Evolutionary conservation across 2,113 vertebrate genomes (phyloP).

Genomic region (Equus quagga): DNA sequence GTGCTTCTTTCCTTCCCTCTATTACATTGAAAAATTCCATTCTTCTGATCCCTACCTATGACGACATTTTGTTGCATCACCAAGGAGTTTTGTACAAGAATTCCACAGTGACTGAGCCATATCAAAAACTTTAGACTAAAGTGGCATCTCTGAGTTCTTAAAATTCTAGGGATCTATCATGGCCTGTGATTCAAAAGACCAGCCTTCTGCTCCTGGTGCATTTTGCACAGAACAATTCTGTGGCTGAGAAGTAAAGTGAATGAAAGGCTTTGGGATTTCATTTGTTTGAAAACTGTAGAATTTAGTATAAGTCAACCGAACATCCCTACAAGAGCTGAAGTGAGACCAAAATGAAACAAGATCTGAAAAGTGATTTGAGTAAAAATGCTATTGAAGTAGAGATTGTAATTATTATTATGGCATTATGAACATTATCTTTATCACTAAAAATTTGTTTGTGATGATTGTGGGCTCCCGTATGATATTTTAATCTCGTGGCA

Average conservation of each 20-base stretch:
- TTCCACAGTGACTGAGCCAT: neutral
- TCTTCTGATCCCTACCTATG: neutral
- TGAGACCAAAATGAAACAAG: neutral
- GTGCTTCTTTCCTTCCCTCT: neutral
- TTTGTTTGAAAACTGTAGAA: neutral
- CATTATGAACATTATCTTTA: neutral
- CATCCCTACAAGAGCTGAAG: neutral
- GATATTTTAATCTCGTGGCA: neutral
- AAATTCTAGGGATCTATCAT: neutral
- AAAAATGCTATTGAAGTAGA: neutral
- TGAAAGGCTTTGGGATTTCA: neutral
- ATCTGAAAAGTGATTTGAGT: neutral
- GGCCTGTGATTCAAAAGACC: neutral
- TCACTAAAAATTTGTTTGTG: neutral
- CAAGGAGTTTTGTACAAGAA: neutral
- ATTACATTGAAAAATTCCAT: neutral
- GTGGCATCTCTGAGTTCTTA: neutral
- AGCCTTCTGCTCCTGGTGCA: neutral
- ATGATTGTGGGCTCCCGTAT: neutral
- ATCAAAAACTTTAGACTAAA: constrained; percentile 19
- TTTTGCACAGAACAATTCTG: neutral
- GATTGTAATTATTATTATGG: neutral
- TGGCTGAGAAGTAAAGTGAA: neutral
- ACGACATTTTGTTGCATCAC: constrained; percentile 28
- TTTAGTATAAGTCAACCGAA: neutral